These are phyloP conservation scores for Hippopotamus amphibius DNA, from an alignment of 2,113 vertebrate species.

Conservation along the genomic window DNA sequence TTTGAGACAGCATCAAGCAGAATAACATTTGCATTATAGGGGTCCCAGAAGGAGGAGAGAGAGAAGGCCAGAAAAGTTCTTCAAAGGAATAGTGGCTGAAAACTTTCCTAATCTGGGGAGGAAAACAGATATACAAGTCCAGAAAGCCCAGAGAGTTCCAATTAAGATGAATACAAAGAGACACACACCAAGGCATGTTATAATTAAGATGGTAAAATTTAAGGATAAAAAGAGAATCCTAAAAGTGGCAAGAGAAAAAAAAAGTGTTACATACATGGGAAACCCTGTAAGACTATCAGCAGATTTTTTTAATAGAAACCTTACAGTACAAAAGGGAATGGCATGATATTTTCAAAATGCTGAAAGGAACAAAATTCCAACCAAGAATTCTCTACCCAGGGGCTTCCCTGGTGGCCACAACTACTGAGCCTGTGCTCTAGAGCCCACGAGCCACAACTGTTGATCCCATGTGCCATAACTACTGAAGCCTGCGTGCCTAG, in stretches of 20 bases:
- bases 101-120: background rate
- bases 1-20: too few relatives aligned
- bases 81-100: background rate
- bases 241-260: background rate
- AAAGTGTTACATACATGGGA: background rate
- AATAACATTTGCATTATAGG: too few relatives aligned
- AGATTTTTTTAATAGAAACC: background rate
- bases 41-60: too few relatives aligned
- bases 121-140: background rate
- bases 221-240: background rate
- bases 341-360: background rate
- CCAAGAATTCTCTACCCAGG: background rate
- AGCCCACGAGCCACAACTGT: too few relatives aligned
- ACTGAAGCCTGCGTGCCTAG: too few relatives aligned
- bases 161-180: background rate
- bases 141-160: background rate
- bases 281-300: background rate
- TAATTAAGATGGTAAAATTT: background rate
- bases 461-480: too few relatives aligned
- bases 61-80: too few relatives aligned
- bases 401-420: too few relatives aligned
- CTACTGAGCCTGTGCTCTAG: too few relatives aligned
- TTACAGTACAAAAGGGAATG: background rate
- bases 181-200: background rate
- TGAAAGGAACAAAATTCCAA: background rate